Evolutionary conservation across 1,140 invertebrate genomes (phyloP).

Genomic region (Eufriesea mexicana): DNA sequence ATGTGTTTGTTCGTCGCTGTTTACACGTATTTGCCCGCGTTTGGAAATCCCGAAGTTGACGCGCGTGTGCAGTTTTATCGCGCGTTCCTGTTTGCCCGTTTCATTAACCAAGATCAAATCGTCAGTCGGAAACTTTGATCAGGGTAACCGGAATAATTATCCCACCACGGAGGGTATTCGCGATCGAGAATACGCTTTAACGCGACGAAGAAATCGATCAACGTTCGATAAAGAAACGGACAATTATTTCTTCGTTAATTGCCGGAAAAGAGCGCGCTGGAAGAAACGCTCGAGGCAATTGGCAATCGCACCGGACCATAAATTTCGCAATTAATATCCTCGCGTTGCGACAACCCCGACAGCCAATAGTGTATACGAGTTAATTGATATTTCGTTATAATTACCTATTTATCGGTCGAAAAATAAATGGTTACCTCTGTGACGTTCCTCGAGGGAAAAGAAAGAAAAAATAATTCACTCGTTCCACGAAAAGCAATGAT

Average conservation of each 20-base stretch:
- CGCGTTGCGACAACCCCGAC: background rate
- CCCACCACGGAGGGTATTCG: no score
- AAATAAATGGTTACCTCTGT: no score
- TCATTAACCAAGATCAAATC: background rate
- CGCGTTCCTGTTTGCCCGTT: background rate
- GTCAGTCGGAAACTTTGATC: background rate
- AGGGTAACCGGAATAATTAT: background rate
- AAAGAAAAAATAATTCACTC: background rate
- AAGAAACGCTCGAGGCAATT: background rate
- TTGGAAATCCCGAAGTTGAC: background rate
- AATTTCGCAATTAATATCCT: slow-evolving; percentile 13
- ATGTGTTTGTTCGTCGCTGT: background rate
- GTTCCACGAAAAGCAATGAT: no score
- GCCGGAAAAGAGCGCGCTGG: background rate
- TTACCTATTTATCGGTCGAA: background rate
- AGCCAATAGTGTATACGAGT: background rate
- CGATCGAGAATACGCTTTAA: background rate
- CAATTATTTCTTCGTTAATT: background rate
- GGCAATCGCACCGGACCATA: background rate
- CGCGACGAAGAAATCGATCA: no score
- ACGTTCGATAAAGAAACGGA: background rate
- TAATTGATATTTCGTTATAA: slow-evolving; percentile 10
- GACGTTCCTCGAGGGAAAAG: background rate
- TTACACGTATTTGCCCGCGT: background rate
- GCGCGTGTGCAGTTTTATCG: background rate